Evolutionary conservation across 1,140 invertebrate genomes (phyloP), one percentile per base, ranked within the genome.

Genomic region (Macrotrachela quadricornifera): DNA sequence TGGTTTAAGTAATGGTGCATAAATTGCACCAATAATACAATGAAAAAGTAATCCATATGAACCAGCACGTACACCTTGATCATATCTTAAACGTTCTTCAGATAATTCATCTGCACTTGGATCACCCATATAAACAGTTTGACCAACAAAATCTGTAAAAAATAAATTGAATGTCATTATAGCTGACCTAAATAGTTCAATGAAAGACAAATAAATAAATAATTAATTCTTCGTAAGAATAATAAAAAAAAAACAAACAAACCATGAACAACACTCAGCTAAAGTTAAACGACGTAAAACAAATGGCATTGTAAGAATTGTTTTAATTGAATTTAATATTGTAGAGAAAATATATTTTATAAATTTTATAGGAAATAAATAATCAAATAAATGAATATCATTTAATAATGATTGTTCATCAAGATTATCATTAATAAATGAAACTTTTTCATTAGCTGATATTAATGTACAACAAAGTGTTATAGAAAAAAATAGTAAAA

Each of bases 91-190:
- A 1, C 64, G 58, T 40, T 61, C 51, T 16, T 57, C 38, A 10
- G 66, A 64, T 47, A 59, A 60, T 16, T 63, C 63, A 6, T 59
- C 59, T 6, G 64, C 69, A 58, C 70, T 68, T 1, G 73, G 72
- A 46, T 68, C 62, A 1, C 73, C 73, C 11, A 58, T 58, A 58
- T 72, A 74, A 16, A 74, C 67, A 18, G 64, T 65, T 59, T 73
- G 70, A 2, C 69, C 73, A 11, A 74, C 68, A 63, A 65, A 74
- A 60, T 74, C 71, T n/a, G 73, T 72, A 58, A 68, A 74, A 57
- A 73, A 74, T 50, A 74, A 63, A 49, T 68, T 68, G 59, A 73
- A 72, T 51, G 69, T 64, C 66, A 72, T 70, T 16, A 74, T 59
- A 12, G 67, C 69, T 44, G 71, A 69, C 64, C 64, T 65, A 13